Evolutionary conservation across 2,888 invertebrate genomes (phyloP).

Genomic region (Petrolisthes manimaculis): DNA sequence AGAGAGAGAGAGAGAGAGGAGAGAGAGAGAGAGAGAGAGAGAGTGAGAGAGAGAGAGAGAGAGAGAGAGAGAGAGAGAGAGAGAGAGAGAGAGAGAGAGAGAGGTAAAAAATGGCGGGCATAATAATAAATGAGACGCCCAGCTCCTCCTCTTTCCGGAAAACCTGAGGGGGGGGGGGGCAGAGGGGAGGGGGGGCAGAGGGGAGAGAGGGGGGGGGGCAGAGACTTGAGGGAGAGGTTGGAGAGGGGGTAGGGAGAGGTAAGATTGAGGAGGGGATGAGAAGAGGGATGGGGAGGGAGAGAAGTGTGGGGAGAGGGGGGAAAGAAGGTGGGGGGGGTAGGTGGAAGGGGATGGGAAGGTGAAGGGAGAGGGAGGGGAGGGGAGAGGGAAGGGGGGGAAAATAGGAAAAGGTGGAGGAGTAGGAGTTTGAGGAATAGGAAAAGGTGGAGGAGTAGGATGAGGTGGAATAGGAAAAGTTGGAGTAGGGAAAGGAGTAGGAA

Average conservation of each 20-base stretch:
- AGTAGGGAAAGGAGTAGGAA: too few relatives aligned
- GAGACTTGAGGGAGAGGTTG: not conserved
- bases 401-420: too few relatives aligned
- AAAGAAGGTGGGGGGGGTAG: too few relatives aligned
- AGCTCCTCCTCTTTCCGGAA: conserved; percentile 9
- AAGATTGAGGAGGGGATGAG: not conserved
- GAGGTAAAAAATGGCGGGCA: not conserved
- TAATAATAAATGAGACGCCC: conserved; percentile 11
- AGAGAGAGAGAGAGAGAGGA: not conserved
- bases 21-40: not conserved
- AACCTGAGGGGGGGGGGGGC: not conserved
- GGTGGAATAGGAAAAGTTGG: too few relatives aligned
- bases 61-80: not conserved
- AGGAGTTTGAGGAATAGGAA: not conserved
- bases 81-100: not conserved
- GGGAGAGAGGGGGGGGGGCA: not conserved
- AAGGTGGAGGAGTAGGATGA: not conserved
- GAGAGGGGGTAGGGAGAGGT: too few relatives aligned
- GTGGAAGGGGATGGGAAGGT: too few relatives aligned
- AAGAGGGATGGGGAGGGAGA: not conserved
- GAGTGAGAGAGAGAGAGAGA: not conserved
- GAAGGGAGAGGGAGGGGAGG: too few relatives aligned
- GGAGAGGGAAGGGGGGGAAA: too few relatives aligned
- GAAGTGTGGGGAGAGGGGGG: too few relatives aligned
- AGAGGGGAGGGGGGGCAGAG: conserved; percentile 6